These are phyloP conservation scores for Bombus soroeensis DNA, from an alignment of 1,140 invertebrate species.

Conservation along the genomic window DNA sequence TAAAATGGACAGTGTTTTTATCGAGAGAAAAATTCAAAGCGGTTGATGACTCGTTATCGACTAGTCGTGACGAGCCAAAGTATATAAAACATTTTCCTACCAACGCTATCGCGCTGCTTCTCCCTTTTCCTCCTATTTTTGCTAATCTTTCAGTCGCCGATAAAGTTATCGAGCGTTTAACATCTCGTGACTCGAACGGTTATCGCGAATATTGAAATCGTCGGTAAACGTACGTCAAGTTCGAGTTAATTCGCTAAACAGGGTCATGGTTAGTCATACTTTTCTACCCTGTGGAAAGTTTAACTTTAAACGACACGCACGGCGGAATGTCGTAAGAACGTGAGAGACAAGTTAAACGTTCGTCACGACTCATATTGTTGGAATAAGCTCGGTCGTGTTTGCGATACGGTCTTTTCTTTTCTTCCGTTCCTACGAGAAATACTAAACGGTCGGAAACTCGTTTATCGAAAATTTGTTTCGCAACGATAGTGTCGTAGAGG, in stretches of 20 bases:
- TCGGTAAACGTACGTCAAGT: conserved; percentile 52
- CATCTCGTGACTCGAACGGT: conserved; percentile 30
- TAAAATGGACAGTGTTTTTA: too few species aligned
- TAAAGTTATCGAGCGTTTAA: not conserved
- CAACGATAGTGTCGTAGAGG: not conserved
- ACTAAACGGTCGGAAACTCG: too few species aligned
- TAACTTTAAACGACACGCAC: too few species aligned
- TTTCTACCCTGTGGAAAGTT: too few species aligned
- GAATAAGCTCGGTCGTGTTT: too few species aligned
- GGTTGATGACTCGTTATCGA: not conserved
- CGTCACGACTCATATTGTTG: too few species aligned
- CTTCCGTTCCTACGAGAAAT: too few species aligned
- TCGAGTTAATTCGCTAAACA: conserved; percentile 45
- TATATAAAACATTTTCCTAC: not conserved
- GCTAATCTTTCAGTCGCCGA: too few species aligned
- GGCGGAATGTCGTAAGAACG: too few species aligned
- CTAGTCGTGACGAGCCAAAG: not conserved
- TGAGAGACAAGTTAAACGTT: too few species aligned
- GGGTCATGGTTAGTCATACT: conserved; percentile 29
- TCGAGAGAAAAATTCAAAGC: too few species aligned
- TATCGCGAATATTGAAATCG: conserved; percentile 21
- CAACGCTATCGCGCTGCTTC: not conserved
- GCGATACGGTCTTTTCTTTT: too few species aligned
- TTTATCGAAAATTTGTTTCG: not conserved
- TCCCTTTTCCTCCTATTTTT: not conserved